Conservation (phyloP, 2,113 vertebrate species). For the Spea multiplicata region DNA sequence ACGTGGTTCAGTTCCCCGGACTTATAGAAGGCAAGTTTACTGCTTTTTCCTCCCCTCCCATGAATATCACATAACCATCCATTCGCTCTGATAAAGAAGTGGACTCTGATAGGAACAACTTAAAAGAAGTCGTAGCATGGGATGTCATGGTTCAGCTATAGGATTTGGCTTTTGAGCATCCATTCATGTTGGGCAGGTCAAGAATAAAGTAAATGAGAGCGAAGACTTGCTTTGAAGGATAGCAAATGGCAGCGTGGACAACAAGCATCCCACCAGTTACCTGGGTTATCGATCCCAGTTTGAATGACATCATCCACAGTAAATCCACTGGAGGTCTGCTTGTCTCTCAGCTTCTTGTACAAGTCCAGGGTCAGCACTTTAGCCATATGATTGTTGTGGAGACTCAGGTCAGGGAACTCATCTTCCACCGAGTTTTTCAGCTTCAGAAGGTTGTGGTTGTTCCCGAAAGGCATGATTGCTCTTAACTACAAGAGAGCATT, state of each 20-base stretch:
- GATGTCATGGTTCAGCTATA: too few relatives aligned
- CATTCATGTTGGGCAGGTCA: too few relatives aligned
- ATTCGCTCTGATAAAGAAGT: too few relatives aligned
- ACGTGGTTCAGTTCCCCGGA: constrained; percentile 65
- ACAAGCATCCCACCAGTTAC: constrained; percentile 60
- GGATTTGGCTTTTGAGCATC: too few relatives aligned
- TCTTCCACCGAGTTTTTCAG: constrained; percentile 68
- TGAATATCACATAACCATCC: too few relatives aligned
- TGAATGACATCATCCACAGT: constrained; percentile 76
- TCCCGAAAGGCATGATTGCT: constrained; percentile 91
- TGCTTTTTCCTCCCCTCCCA: too few relatives aligned
- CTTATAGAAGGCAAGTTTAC: too few relatives aligned
- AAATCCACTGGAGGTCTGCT: constrained; percentile 69
- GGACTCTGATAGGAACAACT: too few relatives aligned
- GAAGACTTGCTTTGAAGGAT: neutral
- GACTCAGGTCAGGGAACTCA: constrained; percentile 86
- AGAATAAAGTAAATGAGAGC: too few relatives aligned
- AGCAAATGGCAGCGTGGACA: constrained; percentile 10
- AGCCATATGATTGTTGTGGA: constrained; percentile 90
- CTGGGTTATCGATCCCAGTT: constrained; percentile 82
- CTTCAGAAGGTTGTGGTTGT: constrained; percentile 88
- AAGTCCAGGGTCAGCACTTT: constrained; percentile 69
- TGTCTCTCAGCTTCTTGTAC: constrained; percentile 64
- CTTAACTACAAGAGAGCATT: constrained; percentile 58
- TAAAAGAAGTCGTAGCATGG: too few relatives aligned